A percentile compares a stretch with the other conserved stretches of the same genome.
Evolutionary conservation across 2,797 vertebrate genomes (phyloP).

Genomic region (Rhincodon typus): DNA sequence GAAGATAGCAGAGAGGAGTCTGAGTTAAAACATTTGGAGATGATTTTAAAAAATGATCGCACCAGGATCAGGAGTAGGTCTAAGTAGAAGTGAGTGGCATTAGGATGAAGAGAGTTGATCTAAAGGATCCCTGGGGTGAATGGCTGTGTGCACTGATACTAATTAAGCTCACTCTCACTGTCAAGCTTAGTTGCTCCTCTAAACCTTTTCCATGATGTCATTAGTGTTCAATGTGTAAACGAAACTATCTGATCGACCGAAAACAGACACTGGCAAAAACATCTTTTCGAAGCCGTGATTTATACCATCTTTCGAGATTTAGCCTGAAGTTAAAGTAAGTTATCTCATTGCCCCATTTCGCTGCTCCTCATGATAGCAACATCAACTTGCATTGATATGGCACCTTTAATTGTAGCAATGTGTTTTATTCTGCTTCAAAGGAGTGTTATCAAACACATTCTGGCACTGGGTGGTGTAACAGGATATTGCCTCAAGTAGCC

Average conservation of each 20-base stretch:
- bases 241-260: neutral
- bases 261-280: slow-evolving; percentile 16
- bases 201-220: slow-evolving; percentile 25
- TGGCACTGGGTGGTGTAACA: neutral
- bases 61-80: neutral
- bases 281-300: neutral
- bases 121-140: slow-evolving; percentile 17
- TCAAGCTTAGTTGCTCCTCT: neutral
- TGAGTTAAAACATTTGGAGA: neutral
- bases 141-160: slow-evolving; percentile 15
- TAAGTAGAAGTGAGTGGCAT: neutral
- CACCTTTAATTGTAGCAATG: neutral
- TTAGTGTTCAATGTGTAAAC: neutral
- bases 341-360: too few species aligned
- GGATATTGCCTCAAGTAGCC: neutral
- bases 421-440: too few species aligned
- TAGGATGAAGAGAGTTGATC: neutral
- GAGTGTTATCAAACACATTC: neutral
- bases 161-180: slow-evolving; percentile 14
- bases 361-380: neutral
- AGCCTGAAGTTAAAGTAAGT: neutral
- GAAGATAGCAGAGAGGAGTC: neutral
- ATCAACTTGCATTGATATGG: neutral
- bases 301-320: too few species aligned
- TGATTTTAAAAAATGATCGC: neutral